Percentiles rank a stretch among this genome's conserved stretches.
Conservation (phyloP, 2,797 vertebrate genomes). For the Linurgus olivaceus region DNA sequence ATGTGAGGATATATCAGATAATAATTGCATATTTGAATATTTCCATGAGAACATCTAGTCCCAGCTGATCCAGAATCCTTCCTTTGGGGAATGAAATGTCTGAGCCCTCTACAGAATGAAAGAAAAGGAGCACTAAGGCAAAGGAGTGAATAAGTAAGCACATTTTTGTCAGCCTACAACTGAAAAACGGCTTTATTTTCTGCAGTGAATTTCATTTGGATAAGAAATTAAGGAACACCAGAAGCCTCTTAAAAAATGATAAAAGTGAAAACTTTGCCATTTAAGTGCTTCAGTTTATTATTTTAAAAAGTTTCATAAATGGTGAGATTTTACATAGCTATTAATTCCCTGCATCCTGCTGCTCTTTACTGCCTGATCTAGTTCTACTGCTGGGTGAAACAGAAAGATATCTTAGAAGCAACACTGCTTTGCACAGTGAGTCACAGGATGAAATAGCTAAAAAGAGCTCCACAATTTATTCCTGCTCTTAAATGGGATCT, state of each 20-base stretch:
- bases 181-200: not conserved
- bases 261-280: not conserved
- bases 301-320: not conserved
- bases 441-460: constrained; percentile 14
- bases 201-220: not conserved
- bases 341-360: not conserved
- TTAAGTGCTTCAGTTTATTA: not conserved
- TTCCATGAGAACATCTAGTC: not conserved
- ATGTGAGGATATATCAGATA: not conserved
- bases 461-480: not conserved
- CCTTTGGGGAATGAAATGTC: not conserved
- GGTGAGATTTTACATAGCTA: not conserved
- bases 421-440: not conserved
- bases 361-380: not conserved
- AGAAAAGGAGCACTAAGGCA: not conserved
- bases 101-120: not conserved
- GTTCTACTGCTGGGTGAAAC: not conserved
- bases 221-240: not conserved
- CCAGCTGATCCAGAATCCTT: not conserved
- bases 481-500: not conserved
- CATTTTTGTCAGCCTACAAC: not conserved
- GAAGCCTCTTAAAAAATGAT: not conserved
- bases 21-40: not conserved
- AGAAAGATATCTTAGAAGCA: not conserved
- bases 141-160: not conserved